phyloP scores from a whole-genome alignment of 2,113 vertebrate species.

The Pleuronectes platessa region DNA sequence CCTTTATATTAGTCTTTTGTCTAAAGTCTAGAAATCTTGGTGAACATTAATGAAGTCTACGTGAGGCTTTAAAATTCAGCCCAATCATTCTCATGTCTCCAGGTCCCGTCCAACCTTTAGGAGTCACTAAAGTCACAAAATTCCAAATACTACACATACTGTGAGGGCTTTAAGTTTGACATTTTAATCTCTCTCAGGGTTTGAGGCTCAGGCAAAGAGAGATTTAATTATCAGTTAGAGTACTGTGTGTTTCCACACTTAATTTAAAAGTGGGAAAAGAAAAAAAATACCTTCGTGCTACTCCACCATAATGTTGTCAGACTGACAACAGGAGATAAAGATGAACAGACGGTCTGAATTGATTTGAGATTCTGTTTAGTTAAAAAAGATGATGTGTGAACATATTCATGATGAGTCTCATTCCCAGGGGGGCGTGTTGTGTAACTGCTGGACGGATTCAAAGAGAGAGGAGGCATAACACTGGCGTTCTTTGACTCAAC shows the following conservation, averaged over 20 bases:
- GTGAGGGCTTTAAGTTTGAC: background rate
- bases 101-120: background rate
- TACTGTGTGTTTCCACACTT: background rate
- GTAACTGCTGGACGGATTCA: slow-evolving; percentile 70
- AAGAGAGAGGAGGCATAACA: slow-evolving; percentile 53
- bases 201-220: background rate
- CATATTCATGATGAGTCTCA: slow-evolving; percentile 45
- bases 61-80: background rate
- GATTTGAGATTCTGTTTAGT: slow-evolving; percentile 22
- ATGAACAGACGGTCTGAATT: background rate
- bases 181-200: background rate
- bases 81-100: background rate
- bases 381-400: slow-evolving; percentile 59
- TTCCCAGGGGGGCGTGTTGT: slow-evolving; percentile 63
- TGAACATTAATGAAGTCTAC: background rate
- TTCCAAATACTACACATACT: background rate
- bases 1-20: background rate
- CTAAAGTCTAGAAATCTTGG: background rate
- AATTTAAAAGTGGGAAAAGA: background rate
- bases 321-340: slow-evolving; percentile 6
- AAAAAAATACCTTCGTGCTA: slow-evolving; percentile 40
- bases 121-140: background rate
- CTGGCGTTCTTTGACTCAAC: slow-evolving; percentile 46
- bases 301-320: slow-evolving; percentile 8
- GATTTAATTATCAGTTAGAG: background rate